Conservation (phyloP, 2,113 vertebrate species). For the Eulacestoma nigropectus region DNA sequence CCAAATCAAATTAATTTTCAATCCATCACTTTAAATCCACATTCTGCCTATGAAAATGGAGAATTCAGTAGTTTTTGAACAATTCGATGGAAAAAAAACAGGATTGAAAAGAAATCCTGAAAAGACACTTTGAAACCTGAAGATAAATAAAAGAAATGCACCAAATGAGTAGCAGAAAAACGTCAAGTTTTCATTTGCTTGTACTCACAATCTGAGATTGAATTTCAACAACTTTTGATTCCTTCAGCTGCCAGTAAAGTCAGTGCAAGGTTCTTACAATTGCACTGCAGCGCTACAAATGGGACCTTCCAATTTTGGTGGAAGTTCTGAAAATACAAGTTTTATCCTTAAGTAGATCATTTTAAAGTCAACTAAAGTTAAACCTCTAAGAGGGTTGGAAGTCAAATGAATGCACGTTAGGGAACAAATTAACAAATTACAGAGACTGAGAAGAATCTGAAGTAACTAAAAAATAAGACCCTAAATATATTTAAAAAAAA, state of each 20-base stretch:
- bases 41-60: neutral
- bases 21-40: neutral
- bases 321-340: neutral
- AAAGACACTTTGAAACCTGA: neutral
- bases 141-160: neutral
- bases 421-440: neutral
- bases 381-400: neutral
- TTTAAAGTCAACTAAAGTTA: neutral
- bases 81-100: neutral
- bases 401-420: neutral
- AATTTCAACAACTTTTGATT: neutral
- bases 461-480: neutral
- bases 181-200: neutral
- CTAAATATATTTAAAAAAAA: neutral
- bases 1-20: neutral
- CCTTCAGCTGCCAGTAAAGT: neutral
- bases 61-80: neutral
- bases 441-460: neutral
- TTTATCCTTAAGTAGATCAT: neutral
- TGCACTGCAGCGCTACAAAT: neutral
- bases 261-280: neutral
- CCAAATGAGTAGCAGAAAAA: neutral
- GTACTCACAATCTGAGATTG: neutral
- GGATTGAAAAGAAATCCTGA: neutral
- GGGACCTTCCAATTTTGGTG: neutral